These are phyloP conservation scores for Phoxinus dragarum DNA, from an alignment of 2,797 vertebrate genomes.

Conservation along the genomic window DNA sequence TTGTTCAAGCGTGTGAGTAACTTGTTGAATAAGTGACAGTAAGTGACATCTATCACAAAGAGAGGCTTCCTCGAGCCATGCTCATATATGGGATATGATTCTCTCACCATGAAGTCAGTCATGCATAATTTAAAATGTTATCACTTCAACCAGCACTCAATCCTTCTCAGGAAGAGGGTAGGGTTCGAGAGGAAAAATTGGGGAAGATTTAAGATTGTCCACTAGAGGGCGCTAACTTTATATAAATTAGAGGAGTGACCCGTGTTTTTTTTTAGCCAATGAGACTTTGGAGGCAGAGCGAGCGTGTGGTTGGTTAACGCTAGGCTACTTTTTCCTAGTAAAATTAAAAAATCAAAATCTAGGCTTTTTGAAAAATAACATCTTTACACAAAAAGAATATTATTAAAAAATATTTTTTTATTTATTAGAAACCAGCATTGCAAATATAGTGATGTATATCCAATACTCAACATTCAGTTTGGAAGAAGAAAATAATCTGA, in stretches of 20 bases:
- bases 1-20: constrained; percentile 47
- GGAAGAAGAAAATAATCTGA: constrained; percentile 19
- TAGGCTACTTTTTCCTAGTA: neutral
- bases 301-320: neutral
- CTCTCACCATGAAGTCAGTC: neutral
- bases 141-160: neutral
- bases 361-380: neutral
- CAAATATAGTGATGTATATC: constrained; percentile 55
- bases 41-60: constrained; percentile 39
- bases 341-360: neutral
- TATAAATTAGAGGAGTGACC: neutral
- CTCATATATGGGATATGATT: neutral
- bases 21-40: constrained; percentile 60
- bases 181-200: neutral
- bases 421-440: constrained; percentile 73
- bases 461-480: constrained; percentile 66
- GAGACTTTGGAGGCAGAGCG: neutral
- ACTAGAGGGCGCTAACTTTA: neutral
- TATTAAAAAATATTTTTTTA: constrained; percentile 66
- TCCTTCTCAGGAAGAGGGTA: neutral
- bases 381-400: constrained; percentile 27
- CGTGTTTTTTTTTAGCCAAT: neutral
- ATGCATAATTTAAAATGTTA: constrained; percentile 40
- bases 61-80: neutral
- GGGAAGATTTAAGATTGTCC: neutral